Conservation (phyloP, 2,888 invertebrate genomes). For the Hoplodrina ambigua region DNA sequence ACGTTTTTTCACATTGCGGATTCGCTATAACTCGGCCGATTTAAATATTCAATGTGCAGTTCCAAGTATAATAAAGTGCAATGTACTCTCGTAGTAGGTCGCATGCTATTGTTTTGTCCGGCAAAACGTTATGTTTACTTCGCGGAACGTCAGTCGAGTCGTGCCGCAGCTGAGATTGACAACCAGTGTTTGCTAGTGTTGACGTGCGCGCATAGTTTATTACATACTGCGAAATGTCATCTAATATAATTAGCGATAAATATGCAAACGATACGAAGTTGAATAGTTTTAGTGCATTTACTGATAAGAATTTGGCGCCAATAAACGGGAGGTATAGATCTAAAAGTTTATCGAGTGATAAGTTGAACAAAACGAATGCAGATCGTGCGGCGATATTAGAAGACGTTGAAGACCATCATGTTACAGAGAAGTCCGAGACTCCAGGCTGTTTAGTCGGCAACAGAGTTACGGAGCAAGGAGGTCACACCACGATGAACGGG, state of each 20-base stretch:
- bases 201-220: constrained; percentile 76
- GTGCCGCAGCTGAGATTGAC: constrained; percentile 80
- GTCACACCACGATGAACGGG: constrained; percentile 75
- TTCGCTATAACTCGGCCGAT: constrained; percentile 66
- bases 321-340: constrained; percentile 83
- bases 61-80: constrained; percentile 63
- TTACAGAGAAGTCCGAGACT: constrained; percentile 83
- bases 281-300: constrained; percentile 83
- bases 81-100: constrained; percentile 73
- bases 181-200: constrained; percentile 66
- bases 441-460: constrained; percentile 84
- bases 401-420: constrained; percentile 84
- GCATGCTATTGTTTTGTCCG: constrained; percentile 80
- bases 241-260: constrained; percentile 83
- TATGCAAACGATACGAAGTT: constrained; percentile 82
- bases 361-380: constrained; percentile 85
- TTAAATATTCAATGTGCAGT: constrained; percentile 61
- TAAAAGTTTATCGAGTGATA: constrained; percentile 88
- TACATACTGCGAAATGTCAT: constrained; percentile 81
- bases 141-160: constrained; percentile 80
- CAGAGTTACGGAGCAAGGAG: constrained; percentile 77
- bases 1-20: constrained; percentile 60
- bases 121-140: constrained; percentile 79
- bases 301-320: constrained; percentile 83
- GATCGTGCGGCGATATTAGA: constrained; percentile 87